These are phyloP conservation scores for Phymanthus crucifer DNA, from an alignment of 92 coral and sea anemone species.

Conservation along the genomic window DNA sequence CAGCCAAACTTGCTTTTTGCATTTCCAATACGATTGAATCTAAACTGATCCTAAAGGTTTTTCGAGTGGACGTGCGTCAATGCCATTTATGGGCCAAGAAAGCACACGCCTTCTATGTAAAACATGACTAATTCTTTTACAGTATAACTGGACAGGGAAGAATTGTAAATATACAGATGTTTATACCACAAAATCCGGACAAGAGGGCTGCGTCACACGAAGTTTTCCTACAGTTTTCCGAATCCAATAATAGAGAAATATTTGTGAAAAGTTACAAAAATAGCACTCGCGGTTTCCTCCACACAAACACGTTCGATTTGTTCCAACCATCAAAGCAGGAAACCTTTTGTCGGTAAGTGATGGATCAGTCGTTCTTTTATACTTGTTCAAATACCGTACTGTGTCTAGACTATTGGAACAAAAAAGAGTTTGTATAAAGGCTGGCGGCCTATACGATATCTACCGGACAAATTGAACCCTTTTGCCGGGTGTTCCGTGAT, in stretches of 20 bases:
- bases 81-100: no score
- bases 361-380: not conserved
- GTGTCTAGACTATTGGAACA: not conserved
- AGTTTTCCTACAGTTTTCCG: not conserved
- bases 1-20: no score
- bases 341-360: not conserved
- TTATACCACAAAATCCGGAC: not conserved
- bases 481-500: not conserved
- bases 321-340: constrained; percentile 6
- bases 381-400: not conserved
- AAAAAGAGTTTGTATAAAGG: not conserved
- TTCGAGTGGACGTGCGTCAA: no score
- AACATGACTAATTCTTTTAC: not conserved
- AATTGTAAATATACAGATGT: not conserved
- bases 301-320: constrained; percentile 3
- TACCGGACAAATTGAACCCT: not conserved
- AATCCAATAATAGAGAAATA: not conserved
- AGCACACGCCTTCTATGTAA: no score
- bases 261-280: not conserved
- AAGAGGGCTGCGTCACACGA: not conserved
- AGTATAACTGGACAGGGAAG: not conserved
- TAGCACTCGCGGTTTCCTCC: not conserved
- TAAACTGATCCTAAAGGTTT: no score
- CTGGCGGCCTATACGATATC: no score
- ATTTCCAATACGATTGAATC: no score